Percentiles rank a stretch among this genome's conserved stretches.
phyloP scores from a whole-genome alignment of 2,113 vertebrate genomes.

The Barbus barbus region DNA sequence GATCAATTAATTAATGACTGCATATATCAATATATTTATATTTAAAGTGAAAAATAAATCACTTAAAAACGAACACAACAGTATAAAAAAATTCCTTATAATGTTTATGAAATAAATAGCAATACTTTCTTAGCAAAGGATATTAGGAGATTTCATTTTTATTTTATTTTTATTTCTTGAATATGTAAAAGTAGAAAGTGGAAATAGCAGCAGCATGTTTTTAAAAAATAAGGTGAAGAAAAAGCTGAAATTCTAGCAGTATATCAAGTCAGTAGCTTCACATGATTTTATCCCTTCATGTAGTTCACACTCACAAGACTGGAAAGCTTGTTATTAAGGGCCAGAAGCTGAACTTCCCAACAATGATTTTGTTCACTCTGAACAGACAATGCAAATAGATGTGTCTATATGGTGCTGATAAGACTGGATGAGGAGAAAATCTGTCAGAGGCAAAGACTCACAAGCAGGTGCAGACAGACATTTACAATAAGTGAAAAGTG shows the following conservation, averaged over 20 bases:
- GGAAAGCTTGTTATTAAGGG: slow-evolving; percentile 29
- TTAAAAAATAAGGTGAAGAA: background rate
- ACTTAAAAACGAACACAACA: background rate
- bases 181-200: background rate
- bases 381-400: slow-evolving; percentile 44
- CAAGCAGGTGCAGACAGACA: background rate
- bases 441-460: background rate
- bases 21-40: too few relatives aligned
- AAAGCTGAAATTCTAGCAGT: background rate
- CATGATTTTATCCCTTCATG: background rate
- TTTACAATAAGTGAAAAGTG: background rate
- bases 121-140: background rate
- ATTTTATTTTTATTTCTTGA: background rate
- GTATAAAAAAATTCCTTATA: background rate
- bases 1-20: too few relatives aligned
- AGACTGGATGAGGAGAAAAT: background rate
- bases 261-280: background rate
- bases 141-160: background rate
- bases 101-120: background rate
- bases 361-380: slow-evolving; percentile 56
- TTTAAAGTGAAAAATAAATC: background rate
- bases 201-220: background rate
- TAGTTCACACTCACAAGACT: background rate
- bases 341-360: slow-evolving; percentile 50
- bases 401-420: background rate